These are phyloP conservation scores for Empis livida DNA, from an alignment of 2,888 invertebrate species.

Conservation along the genomic window DNA sequence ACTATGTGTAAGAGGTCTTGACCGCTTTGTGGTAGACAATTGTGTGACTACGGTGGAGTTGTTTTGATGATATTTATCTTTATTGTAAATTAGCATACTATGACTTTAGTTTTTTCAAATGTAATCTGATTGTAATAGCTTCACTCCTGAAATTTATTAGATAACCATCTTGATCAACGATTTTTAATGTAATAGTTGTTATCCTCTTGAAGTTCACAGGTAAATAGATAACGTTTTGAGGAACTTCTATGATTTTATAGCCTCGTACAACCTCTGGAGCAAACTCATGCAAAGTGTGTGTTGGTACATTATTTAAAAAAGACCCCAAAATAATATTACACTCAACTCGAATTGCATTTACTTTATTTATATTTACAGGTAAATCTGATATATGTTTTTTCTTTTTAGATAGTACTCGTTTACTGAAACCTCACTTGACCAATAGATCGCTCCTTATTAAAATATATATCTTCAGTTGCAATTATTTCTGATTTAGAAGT, in stretches of 20 bases:
- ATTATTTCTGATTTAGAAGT: too few species aligned
- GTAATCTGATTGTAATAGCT: conserved; percentile 18
- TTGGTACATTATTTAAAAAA: conserved; percentile 13
- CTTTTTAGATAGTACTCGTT: conserved; percentile 7
- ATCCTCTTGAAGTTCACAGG: conserved; percentile 19
- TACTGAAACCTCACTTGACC: conserved; percentile 6
- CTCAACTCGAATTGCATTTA: conserved; percentile 11
- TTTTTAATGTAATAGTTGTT: conserved; percentile 18
- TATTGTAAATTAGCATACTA: background rate
- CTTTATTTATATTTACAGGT: conserved; percentile 20
- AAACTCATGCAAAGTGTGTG: conserved; percentile 25
- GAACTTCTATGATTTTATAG: conserved; percentile 25
- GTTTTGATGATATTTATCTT: background rate
- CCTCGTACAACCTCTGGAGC: conserved; percentile 21
- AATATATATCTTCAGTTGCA: too few species aligned
- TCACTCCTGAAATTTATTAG: conserved; percentile 22
- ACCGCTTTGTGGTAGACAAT: too few species aligned
- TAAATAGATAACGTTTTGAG: conserved; percentile 22
- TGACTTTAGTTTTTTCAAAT: conserved; percentile 7
- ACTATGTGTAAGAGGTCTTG: too few species aligned
- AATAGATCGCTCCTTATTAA: conserved; percentile 2
- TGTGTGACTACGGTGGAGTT: too few species aligned
- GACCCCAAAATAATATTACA: conserved; percentile 7
- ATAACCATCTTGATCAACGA: conserved; percentile 21
- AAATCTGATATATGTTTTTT: conserved; percentile 17